phyloP scores from a whole-genome alignment of 2,113 vertebrate genomes.

The Otolemur garnettii region DNA sequence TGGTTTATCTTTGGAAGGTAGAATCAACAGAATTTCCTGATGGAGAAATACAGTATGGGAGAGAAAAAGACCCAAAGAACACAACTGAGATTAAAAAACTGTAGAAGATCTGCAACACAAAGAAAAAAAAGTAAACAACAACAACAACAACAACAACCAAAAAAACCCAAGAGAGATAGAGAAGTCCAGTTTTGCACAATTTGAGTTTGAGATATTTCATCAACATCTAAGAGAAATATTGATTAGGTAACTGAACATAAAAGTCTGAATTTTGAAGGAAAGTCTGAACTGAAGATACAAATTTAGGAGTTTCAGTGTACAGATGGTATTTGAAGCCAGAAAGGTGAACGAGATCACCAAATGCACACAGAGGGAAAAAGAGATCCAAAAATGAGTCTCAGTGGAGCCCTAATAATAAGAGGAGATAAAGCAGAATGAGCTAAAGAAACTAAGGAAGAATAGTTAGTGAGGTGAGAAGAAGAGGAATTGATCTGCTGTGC shows the following conservation, averaged over 20 bases:
- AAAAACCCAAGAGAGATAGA: too few relatives aligned
- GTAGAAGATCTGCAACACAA: background rate
- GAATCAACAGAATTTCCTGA: constrained; percentile 10
- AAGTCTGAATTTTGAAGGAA: background rate
- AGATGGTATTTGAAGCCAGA: background rate
- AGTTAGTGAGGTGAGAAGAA: background rate
- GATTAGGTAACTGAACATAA: background rate
- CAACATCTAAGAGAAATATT: background rate
- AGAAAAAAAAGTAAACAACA: background rate
- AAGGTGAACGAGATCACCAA: background rate
- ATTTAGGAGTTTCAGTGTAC: background rate
- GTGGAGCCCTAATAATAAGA: background rate
- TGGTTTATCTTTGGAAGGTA: background rate
- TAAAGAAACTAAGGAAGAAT: background rate
- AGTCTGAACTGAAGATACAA: background rate
- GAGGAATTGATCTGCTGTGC: background rate
- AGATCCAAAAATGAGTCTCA: background rate
- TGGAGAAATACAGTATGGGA: background rate
- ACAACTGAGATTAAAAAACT: background rate
- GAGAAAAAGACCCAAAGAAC: background rate
- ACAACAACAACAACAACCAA: too few relatives aligned
- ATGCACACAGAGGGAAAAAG: background rate
- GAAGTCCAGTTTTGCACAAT: background rate
- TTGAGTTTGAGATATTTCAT: background rate
- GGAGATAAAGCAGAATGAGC: background rate